Conservation (phyloP, 1,140 invertebrate genomes). For the Helicoverpa armigera region DNA sequence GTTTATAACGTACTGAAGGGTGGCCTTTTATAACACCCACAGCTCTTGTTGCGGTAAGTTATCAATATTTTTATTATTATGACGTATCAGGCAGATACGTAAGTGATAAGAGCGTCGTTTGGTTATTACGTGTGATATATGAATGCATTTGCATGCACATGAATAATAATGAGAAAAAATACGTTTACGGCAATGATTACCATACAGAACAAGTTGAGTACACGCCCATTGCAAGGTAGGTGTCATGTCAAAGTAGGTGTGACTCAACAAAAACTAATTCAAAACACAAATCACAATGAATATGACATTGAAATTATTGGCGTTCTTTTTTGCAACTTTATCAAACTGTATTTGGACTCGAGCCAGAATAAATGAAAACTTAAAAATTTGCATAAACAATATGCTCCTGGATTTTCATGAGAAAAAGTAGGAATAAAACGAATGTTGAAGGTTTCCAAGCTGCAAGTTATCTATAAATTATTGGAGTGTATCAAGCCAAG, state of each 20-base stretch:
- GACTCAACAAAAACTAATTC: constrained; percentile 15
- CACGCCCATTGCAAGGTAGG: neutral
- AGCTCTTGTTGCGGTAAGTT: constrained; percentile 26
- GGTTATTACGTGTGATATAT: constrained; percentile 48
- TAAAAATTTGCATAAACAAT: neutral
- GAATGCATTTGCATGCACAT: constrained; percentile 37
- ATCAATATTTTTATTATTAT: constrained; percentile 55
- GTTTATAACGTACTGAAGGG: constrained; percentile 1
- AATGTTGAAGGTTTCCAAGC: constrained; percentile 7
- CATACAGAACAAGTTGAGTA: neutral
- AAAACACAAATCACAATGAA: constrained; percentile 4
- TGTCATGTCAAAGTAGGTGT: neutral
- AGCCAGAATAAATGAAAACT: constrained; percentile 26
- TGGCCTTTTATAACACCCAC: neutral
- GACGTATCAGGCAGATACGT: constrained; percentile 50
- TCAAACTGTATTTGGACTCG: constrained; percentile 17
- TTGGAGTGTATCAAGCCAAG: constrained; percentile 25
- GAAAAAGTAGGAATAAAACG: neutral
- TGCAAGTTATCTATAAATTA: constrained; percentile 3
- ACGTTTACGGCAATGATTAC: neutral
- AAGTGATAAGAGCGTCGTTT: constrained; percentile 51
- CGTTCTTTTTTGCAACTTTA: constrained; percentile 22
- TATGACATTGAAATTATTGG: constrained; percentile 26
- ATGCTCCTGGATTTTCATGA: constrained; percentile 20
- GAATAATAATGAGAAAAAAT: neutral